Conservation (phyloP, 2,888 invertebrate species). For the Lydus trimaculatus region DNA sequence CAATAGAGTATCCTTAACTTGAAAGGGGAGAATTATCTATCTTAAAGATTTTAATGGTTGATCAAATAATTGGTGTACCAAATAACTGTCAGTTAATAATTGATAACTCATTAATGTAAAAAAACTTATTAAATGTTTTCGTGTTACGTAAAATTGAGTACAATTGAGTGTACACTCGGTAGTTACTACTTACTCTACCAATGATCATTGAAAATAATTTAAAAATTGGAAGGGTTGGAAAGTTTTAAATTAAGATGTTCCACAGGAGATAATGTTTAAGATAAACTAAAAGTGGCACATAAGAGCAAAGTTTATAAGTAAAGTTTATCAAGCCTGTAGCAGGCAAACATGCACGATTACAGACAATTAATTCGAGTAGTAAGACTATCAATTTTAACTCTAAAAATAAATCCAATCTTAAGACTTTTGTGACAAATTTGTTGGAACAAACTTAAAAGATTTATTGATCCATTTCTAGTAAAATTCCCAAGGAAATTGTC, state of each 20-base stretch:
- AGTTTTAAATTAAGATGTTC: not conserved
- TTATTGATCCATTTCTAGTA: not conserved
- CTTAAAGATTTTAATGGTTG: too few relatives aligned
- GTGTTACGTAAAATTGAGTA: not conserved
- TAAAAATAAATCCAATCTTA: not conserved
- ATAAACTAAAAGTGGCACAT: not conserved
- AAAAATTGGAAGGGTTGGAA: not conserved
- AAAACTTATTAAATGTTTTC: too few relatives aligned
- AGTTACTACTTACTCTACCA: not conserved
- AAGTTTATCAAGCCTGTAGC: not conserved
- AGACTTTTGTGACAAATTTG: not conserved
- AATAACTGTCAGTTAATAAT: too few relatives aligned
- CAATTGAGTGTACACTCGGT: not conserved
- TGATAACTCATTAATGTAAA: too few relatives aligned
- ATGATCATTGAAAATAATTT: not conserved
- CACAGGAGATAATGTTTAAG: not conserved
- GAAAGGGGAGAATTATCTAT: too few relatives aligned
- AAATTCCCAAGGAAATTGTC: not conserved
- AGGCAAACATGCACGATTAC: not conserved
- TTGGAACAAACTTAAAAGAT: not conserved
- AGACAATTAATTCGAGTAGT: not conserved
- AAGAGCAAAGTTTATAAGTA: slow-evolving; percentile 1
- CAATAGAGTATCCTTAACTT: too few relatives aligned
- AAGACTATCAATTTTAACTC: not conserved
- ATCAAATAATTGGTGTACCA: too few relatives aligned